phyloP scores from a whole-genome alignment of 2,888 invertebrate genomes.

The Ommatoiulus sabulosus region DNA sequence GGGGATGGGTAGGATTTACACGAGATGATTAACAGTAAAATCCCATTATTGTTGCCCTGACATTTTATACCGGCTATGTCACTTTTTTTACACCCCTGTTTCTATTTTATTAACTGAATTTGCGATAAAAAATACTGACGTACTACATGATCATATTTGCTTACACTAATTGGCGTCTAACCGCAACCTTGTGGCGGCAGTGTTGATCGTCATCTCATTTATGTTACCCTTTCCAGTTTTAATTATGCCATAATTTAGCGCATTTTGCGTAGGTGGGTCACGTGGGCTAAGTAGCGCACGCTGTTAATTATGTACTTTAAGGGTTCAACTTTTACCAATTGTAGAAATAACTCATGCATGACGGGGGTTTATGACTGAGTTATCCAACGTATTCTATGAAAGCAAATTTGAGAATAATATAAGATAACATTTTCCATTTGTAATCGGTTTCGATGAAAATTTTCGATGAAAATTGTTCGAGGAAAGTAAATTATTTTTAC shows the following conservation, averaged over 20 bases:
- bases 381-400: too few relatives aligned
- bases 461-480: too few relatives aligned
- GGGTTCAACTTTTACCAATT: neutral
- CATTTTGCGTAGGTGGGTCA: neutral
- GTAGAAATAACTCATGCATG: neutral
- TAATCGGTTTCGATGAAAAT: too few relatives aligned
- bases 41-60: neutral
- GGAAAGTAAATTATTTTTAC: too few relatives aligned
- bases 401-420: too few relatives aligned
- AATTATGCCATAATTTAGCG: neutral
- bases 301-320: neutral
- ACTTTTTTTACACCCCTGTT: too few relatives aligned
- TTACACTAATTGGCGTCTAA: neutral
- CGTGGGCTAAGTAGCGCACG: neutral
- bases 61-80: neutral
- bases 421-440: too few relatives aligned
- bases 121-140: neutral
- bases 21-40: neutral
- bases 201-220: too few relatives aligned
- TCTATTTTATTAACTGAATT: too few relatives aligned
- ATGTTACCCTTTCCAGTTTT: neutral
- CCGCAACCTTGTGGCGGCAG: neutral
- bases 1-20: too few relatives aligned
- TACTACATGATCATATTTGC: neutral
- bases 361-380: too few relatives aligned